Conservation (phyloP, 2,888 invertebrate genomes). For the Tetropium fuscum region DNA sequence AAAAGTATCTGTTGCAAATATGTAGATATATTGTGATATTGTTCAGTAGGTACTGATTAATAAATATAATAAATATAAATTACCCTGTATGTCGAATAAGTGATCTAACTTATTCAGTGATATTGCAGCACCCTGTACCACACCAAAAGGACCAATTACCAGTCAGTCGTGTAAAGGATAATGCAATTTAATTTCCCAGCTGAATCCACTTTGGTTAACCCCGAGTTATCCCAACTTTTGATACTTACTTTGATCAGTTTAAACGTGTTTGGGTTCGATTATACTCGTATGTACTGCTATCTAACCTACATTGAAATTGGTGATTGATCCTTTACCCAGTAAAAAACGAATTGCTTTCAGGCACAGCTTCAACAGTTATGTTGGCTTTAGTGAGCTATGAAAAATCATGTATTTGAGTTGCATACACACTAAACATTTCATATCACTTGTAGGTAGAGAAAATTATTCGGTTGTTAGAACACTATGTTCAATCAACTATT, state of each 20-base stretch:
- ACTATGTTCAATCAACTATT: too few species aligned
- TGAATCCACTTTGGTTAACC: neutral
- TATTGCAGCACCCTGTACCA: constrained; percentile 45
- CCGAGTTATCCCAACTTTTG: constrained; percentile 3
- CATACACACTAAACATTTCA: too few species aligned
- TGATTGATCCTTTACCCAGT: constrained; percentile 23
- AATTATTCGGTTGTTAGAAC: too few species aligned
- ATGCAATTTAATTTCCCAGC: neutral
- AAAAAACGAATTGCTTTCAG: constrained; percentile 3
- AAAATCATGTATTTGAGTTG: too few species aligned
- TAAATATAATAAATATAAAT: neutral
- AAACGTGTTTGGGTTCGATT: constrained; percentile 1
- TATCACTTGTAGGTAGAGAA: too few species aligned
- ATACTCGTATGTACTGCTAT: neutral
- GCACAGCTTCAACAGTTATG: constrained; percentile 22
- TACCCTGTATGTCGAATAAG: constrained; percentile 36
- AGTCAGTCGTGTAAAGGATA: constrained; percentile 6
- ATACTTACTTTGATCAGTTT: constrained; percentile 4
- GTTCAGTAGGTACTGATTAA: too few species aligned
- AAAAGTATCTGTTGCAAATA: too few species aligned
- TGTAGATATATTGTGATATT: too few species aligned
- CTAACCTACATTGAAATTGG: constrained; percentile 1
- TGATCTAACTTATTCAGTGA: constrained; percentile 35
- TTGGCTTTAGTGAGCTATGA: too few species aligned
- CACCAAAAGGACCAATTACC: constrained; percentile 33